These are phyloP conservation scores for Alethe diademata DNA, from an alignment of 2,113 vertebrate genomes.

Conservation along the genomic window DNA sequence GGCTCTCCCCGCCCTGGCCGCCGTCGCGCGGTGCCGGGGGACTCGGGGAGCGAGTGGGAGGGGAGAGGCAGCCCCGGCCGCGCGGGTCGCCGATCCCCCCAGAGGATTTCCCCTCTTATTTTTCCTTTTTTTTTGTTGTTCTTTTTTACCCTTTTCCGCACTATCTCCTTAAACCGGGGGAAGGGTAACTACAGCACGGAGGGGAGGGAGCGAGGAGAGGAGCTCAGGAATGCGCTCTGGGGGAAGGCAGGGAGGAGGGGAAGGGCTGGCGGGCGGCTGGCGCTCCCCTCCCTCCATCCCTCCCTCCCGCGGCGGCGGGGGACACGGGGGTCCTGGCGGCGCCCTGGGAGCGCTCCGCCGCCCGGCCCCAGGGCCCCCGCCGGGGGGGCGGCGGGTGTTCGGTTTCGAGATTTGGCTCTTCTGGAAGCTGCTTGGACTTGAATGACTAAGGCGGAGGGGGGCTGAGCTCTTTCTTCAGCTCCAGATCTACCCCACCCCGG, in stretches of 20 bases:
- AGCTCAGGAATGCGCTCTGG: constrained; percentile 32
- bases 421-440: constrained; percentile 50
- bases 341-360: not conserved
- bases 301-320: not conserved
- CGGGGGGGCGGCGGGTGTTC: not conserved
- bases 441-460: constrained; percentile 36
- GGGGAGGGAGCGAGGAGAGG: constrained; percentile 3
- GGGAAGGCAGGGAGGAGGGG: constrained; percentile 32
- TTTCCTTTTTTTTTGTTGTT: not conserved
- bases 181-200: not conserved
- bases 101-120: not conserved
- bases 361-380: not conserved
- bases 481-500: constrained; percentile 30
- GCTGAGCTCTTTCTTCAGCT: not conserved
- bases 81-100: not conserved
- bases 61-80: not conserved
- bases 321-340: not conserved
- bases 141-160: too few relatives aligned
- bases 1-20: constrained; percentile 15
- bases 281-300: not conserved
- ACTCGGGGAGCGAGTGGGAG: not conserved
- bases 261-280: not conserved
- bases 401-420: constrained; percentile 25
- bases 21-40: not conserved
- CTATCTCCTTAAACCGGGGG: not conserved